These are phyloP conservation scores for Spea hammondii DNA, from an alignment of 2,797 vertebrate species.

Conservation along the genomic window DNA sequence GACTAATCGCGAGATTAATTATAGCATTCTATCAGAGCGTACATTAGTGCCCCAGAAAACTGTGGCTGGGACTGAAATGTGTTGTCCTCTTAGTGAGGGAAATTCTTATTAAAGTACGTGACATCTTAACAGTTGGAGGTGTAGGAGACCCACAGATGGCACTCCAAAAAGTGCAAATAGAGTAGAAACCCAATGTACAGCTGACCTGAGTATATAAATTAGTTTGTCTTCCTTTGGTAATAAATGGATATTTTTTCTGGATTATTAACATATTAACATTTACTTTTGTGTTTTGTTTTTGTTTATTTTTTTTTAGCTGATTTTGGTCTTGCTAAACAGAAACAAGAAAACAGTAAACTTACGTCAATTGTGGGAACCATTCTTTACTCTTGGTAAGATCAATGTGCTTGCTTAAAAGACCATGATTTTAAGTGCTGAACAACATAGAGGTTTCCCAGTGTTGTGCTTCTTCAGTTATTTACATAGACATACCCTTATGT, in stretches of 20 bases:
- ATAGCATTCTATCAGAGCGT: conserved; percentile 35
- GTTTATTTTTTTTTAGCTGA: conserved; percentile 68
- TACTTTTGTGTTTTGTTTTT: conserved; percentile 56
- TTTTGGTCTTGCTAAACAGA: conserved; percentile 90
- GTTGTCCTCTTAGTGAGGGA: conserved; percentile 18
- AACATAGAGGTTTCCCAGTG: too few relatives aligned
- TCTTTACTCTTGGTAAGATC: conserved; percentile 83
- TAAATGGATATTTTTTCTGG: conserved; percentile 1
- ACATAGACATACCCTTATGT: too few relatives aligned
- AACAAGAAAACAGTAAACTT: conserved; percentile 86
- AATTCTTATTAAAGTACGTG: conserved; percentile 34
- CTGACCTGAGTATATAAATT: conserved; percentile 13
- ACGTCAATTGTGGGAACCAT: conserved; percentile 87
- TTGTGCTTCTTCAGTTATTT: too few relatives aligned
- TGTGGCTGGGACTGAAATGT: neutral
- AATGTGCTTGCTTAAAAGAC: neutral
- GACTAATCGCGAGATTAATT: conserved; percentile 23
- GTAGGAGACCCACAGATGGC: conserved; percentile 13
- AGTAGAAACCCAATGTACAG: conserved; percentile 3
- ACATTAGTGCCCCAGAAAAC: conserved; percentile 1
- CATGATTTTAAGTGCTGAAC: too few relatives aligned
- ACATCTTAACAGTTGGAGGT: conserved; percentile 9
- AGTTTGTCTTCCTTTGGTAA: neutral
- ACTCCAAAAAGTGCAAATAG: conserved; percentile 12
- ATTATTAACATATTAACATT: conserved; percentile 1